Evolutionary conservation across 1,140 invertebrate genomes (phyloP).

Genomic region (Physella acuta): DNA sequence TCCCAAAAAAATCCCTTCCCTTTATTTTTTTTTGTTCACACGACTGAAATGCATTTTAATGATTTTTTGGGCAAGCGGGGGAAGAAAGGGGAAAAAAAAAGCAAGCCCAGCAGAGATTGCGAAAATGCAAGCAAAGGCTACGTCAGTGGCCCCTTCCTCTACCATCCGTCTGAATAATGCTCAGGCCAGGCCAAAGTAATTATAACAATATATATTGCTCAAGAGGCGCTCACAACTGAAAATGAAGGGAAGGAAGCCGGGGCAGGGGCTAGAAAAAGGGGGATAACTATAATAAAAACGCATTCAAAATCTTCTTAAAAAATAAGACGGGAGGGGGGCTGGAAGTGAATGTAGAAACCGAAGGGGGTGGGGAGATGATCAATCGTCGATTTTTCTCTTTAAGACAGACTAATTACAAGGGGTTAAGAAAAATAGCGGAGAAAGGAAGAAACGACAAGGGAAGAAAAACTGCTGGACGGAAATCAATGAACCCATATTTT

Average conservation of each 20-base stretch:
- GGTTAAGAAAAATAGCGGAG: conserved; percentile 10
- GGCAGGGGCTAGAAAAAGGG: not conserved
- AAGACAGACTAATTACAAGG: conserved; percentile 20
- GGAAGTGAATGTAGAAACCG: not conserved
- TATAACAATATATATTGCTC: not conserved
- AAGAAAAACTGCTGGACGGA: not conserved
- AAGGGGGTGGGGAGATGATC: conserved; percentile 5
- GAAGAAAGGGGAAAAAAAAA: too few species aligned
- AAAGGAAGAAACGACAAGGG: not conserved
- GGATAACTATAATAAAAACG: too few species aligned
- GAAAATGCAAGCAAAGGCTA: too few species aligned
- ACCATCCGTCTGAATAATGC: not conserved
- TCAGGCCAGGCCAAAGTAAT: not conserved
- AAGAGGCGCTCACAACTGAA: not conserved
- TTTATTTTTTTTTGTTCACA: too few species aligned
- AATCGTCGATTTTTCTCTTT: conserved; percentile 5
- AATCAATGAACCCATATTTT: conserved; percentile 19
- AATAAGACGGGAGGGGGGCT: not conserved
- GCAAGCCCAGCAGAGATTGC: too few species aligned
- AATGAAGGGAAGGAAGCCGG: not conserved
- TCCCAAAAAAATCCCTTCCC: too few species aligned
- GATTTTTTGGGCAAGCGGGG: too few species aligned
- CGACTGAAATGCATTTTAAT: too few species aligned
- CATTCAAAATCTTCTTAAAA: too few species aligned
- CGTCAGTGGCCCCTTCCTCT: too few species aligned